Evolutionary conservation across 2,113 vertebrate genomes (phyloP).

Genomic region (Lycaon pictus): DNA sequence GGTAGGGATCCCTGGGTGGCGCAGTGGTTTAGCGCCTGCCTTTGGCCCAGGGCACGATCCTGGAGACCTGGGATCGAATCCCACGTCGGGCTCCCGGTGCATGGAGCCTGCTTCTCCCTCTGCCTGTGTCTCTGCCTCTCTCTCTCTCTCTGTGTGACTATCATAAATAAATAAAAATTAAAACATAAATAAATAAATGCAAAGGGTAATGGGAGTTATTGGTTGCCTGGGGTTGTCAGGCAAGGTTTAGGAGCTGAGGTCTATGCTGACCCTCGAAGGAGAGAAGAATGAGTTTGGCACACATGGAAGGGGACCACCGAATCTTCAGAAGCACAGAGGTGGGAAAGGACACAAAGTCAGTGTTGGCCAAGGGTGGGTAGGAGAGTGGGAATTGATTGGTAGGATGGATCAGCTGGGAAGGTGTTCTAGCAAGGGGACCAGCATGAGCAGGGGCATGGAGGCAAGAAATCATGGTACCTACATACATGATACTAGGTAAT

Average conservation of each 20-base stretch:
- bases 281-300: not conserved
- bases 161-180: too few relatives aligned
- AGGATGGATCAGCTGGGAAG: not conserved
- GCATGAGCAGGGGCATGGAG: not conserved
- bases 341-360: not conserved
- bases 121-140: too few relatives aligned
- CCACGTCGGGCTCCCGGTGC: too few relatives aligned
- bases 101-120: too few relatives aligned
- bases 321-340: not conserved
- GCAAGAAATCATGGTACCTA: not conserved
- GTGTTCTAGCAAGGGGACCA: not conserved
- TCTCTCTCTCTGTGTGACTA: too few relatives aligned
- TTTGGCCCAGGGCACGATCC: too few relatives aligned
- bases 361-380: not conserved
- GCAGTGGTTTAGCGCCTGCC: too few relatives aligned
- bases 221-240: not conserved
- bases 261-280: not conserved
- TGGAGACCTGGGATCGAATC: too few relatives aligned
- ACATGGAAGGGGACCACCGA: not conserved
- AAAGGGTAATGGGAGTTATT: not conserved
- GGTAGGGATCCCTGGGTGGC: not conserved
- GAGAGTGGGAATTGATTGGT: not conserved
- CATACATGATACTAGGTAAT: not conserved
- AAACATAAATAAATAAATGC: constrained; percentile 14
- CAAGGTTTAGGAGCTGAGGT: not conserved